Evolutionary conservation across 2,888 invertebrate genomes (phyloP), one percentile per base, ranked within the genome.

Genomic region (Meganola albula): DNA sequence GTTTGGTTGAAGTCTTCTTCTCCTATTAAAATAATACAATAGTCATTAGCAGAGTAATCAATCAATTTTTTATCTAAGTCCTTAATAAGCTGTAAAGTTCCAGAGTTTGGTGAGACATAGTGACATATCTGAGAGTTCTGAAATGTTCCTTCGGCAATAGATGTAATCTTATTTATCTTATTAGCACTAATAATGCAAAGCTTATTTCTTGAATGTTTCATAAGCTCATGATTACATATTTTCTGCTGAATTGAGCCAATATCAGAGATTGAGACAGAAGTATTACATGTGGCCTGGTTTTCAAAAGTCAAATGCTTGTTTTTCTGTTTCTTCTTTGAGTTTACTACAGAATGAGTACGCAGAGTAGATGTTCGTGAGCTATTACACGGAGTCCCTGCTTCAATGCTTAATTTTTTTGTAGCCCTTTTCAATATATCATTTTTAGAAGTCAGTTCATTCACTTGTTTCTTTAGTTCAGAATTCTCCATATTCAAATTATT

Each of bases 131-230:
- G 12, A 21, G 12, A 21, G 12, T 25, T 25, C 4, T 20, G 8
- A 22, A 20, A 31, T 2, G 22, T 13, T 12, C 21, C 18, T 22
- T 26, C 12, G n/a, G 31, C 31, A 10, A 31, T 25, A 2, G 21
- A 13, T 14, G 25, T 18, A 12, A 31, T 21, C 12, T 26, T 21
- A 20, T 31, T 31, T 10, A 10, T 4, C n/a, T 31, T 31, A 25
- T 31, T 31, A 10, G 25, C 25, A 20, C 31, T 31, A 3, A 31
- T 12, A 18, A 31, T 13, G 14, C 26, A 31, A n/a, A 31, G 11
- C 22, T 31, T 31, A 9, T 13, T 24, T 14, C 12, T 28, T 12
- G n/a, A 12, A 8, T 4, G 5, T 24, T n/a, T 24, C 13, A 13
- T 12, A 13, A 13, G 12, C 11, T 7, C 24, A 12, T 24, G 24